Conservation (phyloP, 1,140 invertebrate genomes). For the Hydropsyche tenuis region DNA sequence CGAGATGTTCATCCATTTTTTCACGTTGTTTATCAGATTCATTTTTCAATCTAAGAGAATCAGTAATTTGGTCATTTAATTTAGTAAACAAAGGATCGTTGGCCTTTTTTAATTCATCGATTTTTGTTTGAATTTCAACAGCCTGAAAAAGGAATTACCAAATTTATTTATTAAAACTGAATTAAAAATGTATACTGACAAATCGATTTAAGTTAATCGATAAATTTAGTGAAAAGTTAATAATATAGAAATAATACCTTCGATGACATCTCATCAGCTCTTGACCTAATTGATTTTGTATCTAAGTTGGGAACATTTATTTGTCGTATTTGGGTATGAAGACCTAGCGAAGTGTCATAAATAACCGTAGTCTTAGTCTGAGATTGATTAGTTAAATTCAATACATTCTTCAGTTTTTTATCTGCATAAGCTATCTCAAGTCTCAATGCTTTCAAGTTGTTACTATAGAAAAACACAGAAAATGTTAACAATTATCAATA, state of each 20-base stretch:
- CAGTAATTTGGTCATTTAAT: constrained; percentile 51
- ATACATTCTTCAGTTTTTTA: constrained; percentile 72
- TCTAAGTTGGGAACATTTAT: constrained; percentile 78
- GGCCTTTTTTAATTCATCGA: constrained; percentile 57
- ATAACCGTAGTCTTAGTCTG: constrained; percentile 74
- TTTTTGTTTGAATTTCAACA: constrained; percentile 40
- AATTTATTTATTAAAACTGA: constrained; percentile 8
- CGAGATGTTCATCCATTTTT: constrained; percentile 65
- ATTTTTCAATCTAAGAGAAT: constrained; percentile 65
- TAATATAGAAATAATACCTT: constrained; percentile 66
- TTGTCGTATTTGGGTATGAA: constrained; percentile 78
- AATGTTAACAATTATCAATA: constrained; percentile 8
- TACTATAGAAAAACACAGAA: constrained; percentile 58
- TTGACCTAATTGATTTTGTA: constrained; percentile 69
- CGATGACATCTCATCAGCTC: constrained; percentile 68
- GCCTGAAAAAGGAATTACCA: constrained; percentile 28
- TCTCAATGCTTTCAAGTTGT: constrained; percentile 68
- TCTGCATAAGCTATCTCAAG: constrained; percentile 67
- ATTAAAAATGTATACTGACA: constrained; percentile 3
- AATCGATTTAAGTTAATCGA: too few species aligned
- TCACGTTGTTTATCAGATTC: constrained; percentile 70
- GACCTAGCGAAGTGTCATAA: constrained; percentile 78
- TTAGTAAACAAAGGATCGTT: constrained; percentile 55
- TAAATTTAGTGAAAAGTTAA: too few species aligned
- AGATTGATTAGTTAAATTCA: constrained; percentile 74